A percentile compares a stretch with the other conserved stretches of the same genome.
These are phyloP conservation scores for Nibea coibor DNA, from an alignment of 2,113 vertebrate species.

Conservation along the genomic window DNA sequence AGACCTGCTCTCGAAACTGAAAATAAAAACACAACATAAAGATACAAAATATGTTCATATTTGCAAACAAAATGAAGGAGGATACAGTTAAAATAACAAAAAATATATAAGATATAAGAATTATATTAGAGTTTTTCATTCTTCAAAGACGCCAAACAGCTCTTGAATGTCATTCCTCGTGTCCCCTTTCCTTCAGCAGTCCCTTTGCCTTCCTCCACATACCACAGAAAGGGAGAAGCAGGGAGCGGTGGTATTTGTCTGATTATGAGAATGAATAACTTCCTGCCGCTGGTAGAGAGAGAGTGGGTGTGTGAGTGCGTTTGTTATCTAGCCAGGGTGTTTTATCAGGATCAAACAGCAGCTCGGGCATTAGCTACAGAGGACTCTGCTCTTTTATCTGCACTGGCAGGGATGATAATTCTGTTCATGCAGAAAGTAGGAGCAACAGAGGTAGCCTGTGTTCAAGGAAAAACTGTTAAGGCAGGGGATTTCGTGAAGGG, in stretches of 20 bases:
- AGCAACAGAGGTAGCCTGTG: constrained; percentile 30
- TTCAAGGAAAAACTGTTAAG: constrained; percentile 65
- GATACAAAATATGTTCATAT: neutral
- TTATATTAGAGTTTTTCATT: neutral
- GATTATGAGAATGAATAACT: constrained; percentile 77
- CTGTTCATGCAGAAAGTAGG: constrained; percentile 59
- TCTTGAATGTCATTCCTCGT: neutral
- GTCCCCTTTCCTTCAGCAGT: neutral
- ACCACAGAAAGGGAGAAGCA: constrained; percentile 42
- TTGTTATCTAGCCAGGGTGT: constrained; percentile 67
- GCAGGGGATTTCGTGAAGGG: constrained; percentile 57
- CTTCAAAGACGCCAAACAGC: neutral
- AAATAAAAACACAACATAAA: neutral
- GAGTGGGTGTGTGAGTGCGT: constrained; percentile 53
- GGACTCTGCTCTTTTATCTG: constrained; percentile 76
- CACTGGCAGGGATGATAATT: constrained; percentile 63
- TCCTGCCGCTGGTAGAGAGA: constrained; percentile 56
- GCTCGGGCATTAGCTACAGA: constrained; percentile 62
- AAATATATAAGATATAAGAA: neutral
- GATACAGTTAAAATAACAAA: neutral
- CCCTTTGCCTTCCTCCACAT: constrained; percentile 11
- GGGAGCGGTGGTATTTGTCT: constrained; percentile 51
- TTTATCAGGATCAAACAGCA: constrained; percentile 81
- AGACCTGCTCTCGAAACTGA: neutral
- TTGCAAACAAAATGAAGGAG: neutral